Evolutionary conservation across 1,140 invertebrate genomes (phyloP).

Genomic region (Papilio glaucus): DNA sequence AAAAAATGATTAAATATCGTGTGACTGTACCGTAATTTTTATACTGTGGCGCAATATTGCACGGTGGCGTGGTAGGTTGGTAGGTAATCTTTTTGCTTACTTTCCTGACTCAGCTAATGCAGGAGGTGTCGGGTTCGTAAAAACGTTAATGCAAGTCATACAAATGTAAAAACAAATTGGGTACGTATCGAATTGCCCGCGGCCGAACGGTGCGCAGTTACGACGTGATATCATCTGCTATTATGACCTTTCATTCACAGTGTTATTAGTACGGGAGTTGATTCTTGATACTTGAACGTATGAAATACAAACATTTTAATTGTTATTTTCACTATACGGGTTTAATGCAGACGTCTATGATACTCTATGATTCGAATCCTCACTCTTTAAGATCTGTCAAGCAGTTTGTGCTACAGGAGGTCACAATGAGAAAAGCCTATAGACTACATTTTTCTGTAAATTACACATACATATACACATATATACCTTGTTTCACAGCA

Average conservation of each 20-base stretch:
- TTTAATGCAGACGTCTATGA: too few relatives aligned
- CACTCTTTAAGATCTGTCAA: too few relatives aligned
- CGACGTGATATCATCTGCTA: constrained; percentile 32
- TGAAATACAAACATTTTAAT: background rate
- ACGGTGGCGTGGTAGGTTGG: constrained; percentile 22
- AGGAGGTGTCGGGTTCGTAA: constrained; percentile 46
- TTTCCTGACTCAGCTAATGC: constrained; percentile 52
- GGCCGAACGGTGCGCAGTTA: constrained; percentile 8
- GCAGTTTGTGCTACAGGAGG: too few relatives aligned
- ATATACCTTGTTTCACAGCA: too few relatives aligned
- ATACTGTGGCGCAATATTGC: constrained; percentile 14
- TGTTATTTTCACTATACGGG: too few relatives aligned
- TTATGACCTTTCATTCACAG: constrained; percentile 11
- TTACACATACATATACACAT: too few relatives aligned
- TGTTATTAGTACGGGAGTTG: background rate
- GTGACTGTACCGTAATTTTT: constrained; percentile 1
- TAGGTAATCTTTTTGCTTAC: constrained; percentile 44
- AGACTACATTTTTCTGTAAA: too few relatives aligned
- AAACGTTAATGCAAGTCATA: constrained; percentile 53
- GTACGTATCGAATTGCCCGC: constrained; percentile 41
- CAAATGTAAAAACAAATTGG: constrained; percentile 46
- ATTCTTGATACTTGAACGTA: background rate
- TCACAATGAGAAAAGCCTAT: too few relatives aligned
- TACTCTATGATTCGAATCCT: too few relatives aligned
- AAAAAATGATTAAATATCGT: too few relatives aligned